Evolutionary conservation across 2,113 vertebrate genomes (phyloP).

Genomic region (Desmodus rotundus): DNA sequence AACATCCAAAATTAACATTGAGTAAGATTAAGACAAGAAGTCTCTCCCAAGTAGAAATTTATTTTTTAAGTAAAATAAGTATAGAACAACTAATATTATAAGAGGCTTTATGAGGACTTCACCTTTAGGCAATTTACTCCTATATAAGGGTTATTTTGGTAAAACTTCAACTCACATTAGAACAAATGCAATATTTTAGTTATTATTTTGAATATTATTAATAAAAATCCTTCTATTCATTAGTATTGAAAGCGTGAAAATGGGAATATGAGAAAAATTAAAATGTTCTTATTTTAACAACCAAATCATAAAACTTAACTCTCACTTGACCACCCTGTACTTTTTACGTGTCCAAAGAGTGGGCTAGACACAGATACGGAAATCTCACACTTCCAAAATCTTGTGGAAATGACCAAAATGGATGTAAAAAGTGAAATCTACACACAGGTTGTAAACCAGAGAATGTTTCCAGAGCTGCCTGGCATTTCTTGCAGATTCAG

Average conservation of each 20-base stretch:
- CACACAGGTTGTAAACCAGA: not conserved
- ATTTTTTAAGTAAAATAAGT: conserved; percentile 1
- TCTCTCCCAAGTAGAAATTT: not conserved
- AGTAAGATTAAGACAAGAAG: not conserved
- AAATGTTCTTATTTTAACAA: not conserved
- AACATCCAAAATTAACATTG: not conserved
- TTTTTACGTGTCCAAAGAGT: not conserved
- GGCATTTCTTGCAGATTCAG: not conserved
- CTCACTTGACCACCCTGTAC: not conserved
- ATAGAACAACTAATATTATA: not conserved
- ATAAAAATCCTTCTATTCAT: not conserved
- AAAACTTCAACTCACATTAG: not conserved
- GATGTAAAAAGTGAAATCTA: not conserved
- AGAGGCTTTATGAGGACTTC: not conserved
- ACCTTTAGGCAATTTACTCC: not conserved
- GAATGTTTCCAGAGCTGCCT: not conserved
- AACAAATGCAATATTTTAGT: not conserved
- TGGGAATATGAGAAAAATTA: not conserved
- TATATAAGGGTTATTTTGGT: not conserved
- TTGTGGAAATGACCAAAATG: not conserved
- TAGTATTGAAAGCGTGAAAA: not conserved
- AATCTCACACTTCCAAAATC: not conserved
- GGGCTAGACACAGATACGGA: not conserved
- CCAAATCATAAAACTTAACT: not conserved
- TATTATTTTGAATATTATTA: not conserved